Conservation (phyloP, 2,113 vertebrate species). For the Coturnix japonica region DNA sequence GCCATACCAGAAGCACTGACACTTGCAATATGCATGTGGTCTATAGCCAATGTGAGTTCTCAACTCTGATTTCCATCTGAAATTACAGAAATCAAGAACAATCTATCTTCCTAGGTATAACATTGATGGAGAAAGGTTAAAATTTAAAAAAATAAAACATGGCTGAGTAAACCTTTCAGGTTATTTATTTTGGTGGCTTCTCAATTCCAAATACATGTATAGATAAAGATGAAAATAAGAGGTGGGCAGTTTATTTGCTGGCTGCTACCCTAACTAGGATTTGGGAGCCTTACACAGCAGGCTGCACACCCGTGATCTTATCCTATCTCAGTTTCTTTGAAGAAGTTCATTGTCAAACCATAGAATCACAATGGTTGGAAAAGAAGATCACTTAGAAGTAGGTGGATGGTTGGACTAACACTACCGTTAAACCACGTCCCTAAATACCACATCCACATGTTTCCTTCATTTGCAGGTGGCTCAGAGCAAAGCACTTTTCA, state of each 20-base stretch:
- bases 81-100: not conserved
- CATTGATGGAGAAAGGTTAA: not conserved
- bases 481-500: not conserved
- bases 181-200: slow-evolving; percentile 4
- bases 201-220: not conserved
- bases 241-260: not conserved
- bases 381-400: no score
- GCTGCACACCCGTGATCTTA: not conserved
- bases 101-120: not conserved
- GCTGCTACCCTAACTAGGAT: not conserved
- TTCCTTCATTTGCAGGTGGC: not conserved
- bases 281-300: not conserved
- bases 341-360: not conserved
- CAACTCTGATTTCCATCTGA: not conserved
- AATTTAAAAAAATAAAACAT: not conserved
- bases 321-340: not conserved
- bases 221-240: slow-evolving; percentile 6
- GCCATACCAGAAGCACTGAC: not conserved
- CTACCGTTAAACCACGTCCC: no score
- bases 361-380: no score
- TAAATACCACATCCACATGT: no score
- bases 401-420: no score
- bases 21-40: not conserved
- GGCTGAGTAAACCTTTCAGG: not conserved
- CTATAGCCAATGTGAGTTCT: not conserved